Percentiles rank a stretch among this genome's conserved stretches.
Conservation (phyloP, 2,888 invertebrate genomes). For the Apoda limacodes region DNA sequence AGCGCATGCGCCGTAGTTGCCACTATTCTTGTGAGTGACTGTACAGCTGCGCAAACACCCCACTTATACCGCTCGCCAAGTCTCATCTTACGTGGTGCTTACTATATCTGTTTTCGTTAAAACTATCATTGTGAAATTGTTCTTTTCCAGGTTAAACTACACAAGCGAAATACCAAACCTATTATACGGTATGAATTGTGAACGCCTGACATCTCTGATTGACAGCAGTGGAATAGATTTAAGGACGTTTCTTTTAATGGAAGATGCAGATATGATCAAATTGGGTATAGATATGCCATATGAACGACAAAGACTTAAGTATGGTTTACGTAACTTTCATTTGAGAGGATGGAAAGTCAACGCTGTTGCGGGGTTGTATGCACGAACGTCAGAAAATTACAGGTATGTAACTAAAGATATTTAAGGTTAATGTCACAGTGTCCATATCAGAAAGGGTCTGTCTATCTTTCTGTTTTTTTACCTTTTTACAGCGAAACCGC, state of each 20-base stretch:
- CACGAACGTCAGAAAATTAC: constrained; percentile 45
- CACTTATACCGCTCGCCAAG: too few relatives aligned
- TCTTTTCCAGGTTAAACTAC: constrained; percentile 56
- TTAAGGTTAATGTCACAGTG: too few relatives aligned
- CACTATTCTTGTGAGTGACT: too few relatives aligned
- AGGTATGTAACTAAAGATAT: too few relatives aligned
- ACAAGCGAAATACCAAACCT: constrained; percentile 64
- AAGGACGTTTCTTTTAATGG: constrained; percentile 65
- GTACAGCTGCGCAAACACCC: too few relatives aligned
- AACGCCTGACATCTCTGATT: constrained; percentile 55
- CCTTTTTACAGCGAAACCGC: too few relatives aligned
- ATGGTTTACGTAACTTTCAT: constrained; percentile 70
- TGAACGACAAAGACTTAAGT: constrained; percentile 67
- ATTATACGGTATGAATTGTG: constrained; percentile 72
- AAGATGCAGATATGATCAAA: constrained; percentile 65
- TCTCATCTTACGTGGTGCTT: too few relatives aligned
- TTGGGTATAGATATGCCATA: constrained; percentile 71
- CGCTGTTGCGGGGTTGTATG: constrained; percentile 50
- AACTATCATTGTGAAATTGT: constrained; percentile 1
- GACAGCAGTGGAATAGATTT: constrained; percentile 60
- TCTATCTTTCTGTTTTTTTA: too few relatives aligned
- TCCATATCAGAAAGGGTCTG: too few relatives aligned
- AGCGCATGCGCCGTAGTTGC: too few relatives aligned
- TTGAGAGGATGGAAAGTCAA: constrained; percentile 63
- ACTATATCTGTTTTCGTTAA: too few relatives aligned